Conservation (phyloP, 2,797 vertebrate species). For the Antennarius maculatus region DNA sequence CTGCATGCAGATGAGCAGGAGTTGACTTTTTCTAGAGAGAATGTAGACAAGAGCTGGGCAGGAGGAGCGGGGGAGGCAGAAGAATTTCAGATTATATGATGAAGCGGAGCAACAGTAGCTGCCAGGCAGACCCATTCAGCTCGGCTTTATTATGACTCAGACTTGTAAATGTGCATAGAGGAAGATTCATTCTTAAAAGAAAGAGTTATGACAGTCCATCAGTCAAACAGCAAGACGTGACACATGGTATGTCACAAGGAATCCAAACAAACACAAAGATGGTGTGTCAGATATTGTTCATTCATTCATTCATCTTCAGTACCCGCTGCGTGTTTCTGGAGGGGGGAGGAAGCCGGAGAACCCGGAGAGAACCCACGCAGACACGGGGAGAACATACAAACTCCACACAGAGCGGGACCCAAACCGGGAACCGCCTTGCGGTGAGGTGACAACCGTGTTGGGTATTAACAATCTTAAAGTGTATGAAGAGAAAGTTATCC, state of each 20-base stretch:
- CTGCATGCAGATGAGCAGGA: conserved; percentile 76
- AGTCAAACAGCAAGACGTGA: conserved; percentile 2
- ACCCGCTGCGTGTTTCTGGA: too few relatives aligned
- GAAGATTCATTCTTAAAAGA: conserved; percentile 11
- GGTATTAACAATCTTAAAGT: not conserved
- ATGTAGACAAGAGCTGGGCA: conserved; percentile 23
- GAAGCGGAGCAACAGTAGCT: conserved; percentile 42
- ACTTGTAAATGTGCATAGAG: not conserved
- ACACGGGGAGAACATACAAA: too few relatives aligned
- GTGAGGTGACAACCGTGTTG: not conserved
- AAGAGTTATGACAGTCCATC: conserved; percentile 1
- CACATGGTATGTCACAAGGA: not conserved
- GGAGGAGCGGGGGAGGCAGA: conserved; percentile 6
- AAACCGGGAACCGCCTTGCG: too few relatives aligned
- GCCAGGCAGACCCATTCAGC: conserved; percentile 24
- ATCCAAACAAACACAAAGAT: not conserved
- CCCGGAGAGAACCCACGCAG: too few relatives aligned
- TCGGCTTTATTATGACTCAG: conserved; percentile 29
- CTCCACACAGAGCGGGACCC: too few relatives aligned
- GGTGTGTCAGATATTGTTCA: not conserved
- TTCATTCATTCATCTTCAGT: too few relatives aligned
- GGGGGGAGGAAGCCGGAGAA: too few relatives aligned
- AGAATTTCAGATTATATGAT: conserved; percentile 34
- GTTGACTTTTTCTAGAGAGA: conserved; percentile 33
- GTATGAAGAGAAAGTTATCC: too few relatives aligned